These are phyloP conservation scores for Poecilobothrus nobilitatus DNA, from an alignment of 2,888 invertebrate species.

Conservation along the genomic window DNA sequence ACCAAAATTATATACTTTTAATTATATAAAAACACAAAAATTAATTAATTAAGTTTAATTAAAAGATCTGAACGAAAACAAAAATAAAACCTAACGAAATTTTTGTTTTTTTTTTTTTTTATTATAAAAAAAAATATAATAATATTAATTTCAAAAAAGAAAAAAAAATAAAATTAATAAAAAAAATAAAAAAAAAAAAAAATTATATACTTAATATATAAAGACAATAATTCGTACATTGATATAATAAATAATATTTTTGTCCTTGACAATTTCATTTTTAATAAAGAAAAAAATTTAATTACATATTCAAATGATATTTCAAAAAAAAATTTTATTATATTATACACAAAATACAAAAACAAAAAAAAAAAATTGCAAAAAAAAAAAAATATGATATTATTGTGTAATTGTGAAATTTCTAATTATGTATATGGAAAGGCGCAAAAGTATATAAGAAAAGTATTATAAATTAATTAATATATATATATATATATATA, in stretches of 20 bases:
- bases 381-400: too few relatives aligned
- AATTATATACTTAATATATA: not conserved
- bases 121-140: too few relatives aligned
- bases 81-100: not conserved
- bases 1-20: too few relatives aligned
- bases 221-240: constrained; percentile 6
- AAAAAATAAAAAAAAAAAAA: not conserved
- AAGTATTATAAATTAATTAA: too few relatives aligned
- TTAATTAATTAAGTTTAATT: not conserved
- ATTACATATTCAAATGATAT: not conserved
- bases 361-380: too few relatives aligned
- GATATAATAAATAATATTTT: not conserved
- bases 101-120: not conserved
- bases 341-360: too few relatives aligned
- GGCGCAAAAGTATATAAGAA: not conserved
- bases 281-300: not conserved
- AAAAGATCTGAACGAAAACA: not conserved
- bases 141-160: too few relatives aligned
- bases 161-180: not conserved
- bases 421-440: not conserved
- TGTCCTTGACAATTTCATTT: not conserved
- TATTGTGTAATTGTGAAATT: too few relatives aligned
- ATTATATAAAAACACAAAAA: too few relatives aligned
- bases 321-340: not conserved
- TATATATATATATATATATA: too few relatives aligned